These are phyloP conservation scores for Onychostruthus taczanowskii DNA, from an alignment of 2,113 vertebrate species.

Conservation along the genomic window DNA sequence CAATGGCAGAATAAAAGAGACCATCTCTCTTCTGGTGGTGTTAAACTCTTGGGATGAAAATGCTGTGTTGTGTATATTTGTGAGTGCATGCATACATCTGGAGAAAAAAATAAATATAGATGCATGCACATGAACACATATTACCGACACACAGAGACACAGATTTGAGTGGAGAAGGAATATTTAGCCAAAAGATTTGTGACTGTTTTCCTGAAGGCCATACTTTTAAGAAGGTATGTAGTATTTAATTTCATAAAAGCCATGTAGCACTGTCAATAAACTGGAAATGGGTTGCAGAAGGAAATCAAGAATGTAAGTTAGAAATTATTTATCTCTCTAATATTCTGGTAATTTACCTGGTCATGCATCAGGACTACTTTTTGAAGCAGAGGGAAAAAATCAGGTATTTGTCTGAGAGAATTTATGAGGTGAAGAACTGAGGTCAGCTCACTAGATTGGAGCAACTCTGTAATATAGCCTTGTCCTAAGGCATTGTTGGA, in stretches of 20 bases:
- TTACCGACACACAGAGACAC: neutral
- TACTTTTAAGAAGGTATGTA: neutral
- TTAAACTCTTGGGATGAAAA: neutral
- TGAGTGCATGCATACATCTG: neutral
- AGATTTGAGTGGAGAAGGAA: neutral
- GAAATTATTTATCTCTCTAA: neutral
- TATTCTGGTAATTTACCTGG: neutral
- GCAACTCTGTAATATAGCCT: neutral
- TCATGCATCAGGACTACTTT: neutral
- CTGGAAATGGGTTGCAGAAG: neutral
- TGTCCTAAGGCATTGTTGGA: neutral
- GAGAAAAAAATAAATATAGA: neutral
- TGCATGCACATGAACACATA: rapidly evolving
- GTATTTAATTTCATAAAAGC: neutral
- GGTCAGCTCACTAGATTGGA: neutral
- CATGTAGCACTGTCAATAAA: neutral
- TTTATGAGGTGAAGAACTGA: neutral
- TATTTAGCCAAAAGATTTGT: neutral
- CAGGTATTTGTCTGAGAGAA: neutral
- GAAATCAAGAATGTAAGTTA: neutral
- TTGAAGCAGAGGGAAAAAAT: neutral
- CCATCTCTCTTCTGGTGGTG: neutral
- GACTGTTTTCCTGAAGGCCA: neutral
- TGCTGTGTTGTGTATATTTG: neutral
- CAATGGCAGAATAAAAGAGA: neutral